phyloP scores from a whole-genome alignment of 2,888 invertebrate species.

The Platycheirus rosarum region DNA sequence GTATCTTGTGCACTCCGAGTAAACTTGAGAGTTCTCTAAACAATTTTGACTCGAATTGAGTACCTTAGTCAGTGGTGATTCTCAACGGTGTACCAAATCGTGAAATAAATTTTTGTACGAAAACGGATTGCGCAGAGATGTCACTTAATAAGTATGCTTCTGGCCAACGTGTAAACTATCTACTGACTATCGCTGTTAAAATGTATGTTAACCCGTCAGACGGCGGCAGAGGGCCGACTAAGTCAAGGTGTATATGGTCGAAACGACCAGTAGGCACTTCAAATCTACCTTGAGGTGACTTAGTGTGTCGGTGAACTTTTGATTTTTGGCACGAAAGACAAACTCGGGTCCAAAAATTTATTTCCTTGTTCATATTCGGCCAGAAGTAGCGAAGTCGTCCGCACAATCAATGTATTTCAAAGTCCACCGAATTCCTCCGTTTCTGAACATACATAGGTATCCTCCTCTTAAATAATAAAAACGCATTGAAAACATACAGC shows the following conservation, averaged over 20 bases:
- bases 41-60: constrained; percentile 54
- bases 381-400: too few relatives aligned
- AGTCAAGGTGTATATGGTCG: constrained; percentile 77
- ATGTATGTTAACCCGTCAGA: constrained; percentile 56
- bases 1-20: constrained; percentile 26
- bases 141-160: constrained; percentile 54
- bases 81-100: constrained; percentile 46
- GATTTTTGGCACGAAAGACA: constrained; percentile 18
- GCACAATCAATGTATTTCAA: too few relatives aligned
- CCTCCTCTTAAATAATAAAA: too few relatives aligned
- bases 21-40: constrained; percentile 33
- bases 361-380: constrained; percentile 1
- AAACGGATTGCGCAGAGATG: constrained; percentile 48
- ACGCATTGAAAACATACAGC: too few relatives aligned
- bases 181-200: constrained; percentile 49
- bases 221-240: constrained; percentile 78
- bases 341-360: not conserved
- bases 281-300: constrained; percentile 18
- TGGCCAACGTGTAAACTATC: constrained; percentile 63
- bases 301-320: constrained; percentile 14
- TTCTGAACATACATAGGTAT: too few relatives aligned
- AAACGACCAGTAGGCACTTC: constrained; percentile 42
- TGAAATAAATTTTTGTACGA: constrained; percentile 55
- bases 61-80: constrained; percentile 52
- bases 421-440: too few relatives aligned